Conservation (phyloP, 2,113 vertebrate genomes). For the Acanthochromis polyacanthus region DNA sequence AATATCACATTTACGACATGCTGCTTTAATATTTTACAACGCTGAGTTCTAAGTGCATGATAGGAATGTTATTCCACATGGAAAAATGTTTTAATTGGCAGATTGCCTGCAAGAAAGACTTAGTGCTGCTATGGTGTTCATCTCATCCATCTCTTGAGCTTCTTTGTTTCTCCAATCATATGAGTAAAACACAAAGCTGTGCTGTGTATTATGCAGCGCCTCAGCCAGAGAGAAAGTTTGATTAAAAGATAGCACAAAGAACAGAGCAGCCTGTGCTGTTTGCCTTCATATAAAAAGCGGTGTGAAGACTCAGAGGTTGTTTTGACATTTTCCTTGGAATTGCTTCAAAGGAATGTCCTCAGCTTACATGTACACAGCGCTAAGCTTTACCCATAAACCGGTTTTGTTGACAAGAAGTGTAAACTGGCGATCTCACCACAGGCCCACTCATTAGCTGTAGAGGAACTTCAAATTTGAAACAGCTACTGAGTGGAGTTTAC, state of each 20-base stretch:
- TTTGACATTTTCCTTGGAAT: too few species aligned
- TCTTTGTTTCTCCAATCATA: neutral
- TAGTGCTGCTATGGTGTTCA: neutral
- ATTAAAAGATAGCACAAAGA: slow-evolving; percentile 16
- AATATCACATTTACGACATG: neutral
- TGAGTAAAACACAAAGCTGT: neutral
- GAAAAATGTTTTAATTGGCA: slow-evolving; percentile 12
- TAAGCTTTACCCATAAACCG: too few species aligned
- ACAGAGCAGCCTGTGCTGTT: neutral
- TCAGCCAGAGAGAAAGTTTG: neutral
- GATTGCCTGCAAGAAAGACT: slow-evolving; percentile 1
- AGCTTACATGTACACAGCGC: too few species aligned
- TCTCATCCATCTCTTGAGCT: neutral
- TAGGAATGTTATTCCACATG: slow-evolving; percentile 14
- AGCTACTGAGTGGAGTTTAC: too few species aligned
- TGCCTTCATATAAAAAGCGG: neutral
- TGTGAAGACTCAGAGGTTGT: neutral
- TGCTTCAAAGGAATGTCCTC: too few species aligned
- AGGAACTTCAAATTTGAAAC: too few species aligned
- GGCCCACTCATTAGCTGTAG: too few species aligned
- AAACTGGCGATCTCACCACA: too few species aligned
- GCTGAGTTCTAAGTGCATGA: neutral
- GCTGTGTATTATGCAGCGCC: neutral
- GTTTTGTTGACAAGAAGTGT: too few species aligned
- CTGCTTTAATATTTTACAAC: slow-evolving; percentile 28